Conservation (phyloP, 2,888 invertebrate species). For the Caenorhabditis plicata region DNA sequence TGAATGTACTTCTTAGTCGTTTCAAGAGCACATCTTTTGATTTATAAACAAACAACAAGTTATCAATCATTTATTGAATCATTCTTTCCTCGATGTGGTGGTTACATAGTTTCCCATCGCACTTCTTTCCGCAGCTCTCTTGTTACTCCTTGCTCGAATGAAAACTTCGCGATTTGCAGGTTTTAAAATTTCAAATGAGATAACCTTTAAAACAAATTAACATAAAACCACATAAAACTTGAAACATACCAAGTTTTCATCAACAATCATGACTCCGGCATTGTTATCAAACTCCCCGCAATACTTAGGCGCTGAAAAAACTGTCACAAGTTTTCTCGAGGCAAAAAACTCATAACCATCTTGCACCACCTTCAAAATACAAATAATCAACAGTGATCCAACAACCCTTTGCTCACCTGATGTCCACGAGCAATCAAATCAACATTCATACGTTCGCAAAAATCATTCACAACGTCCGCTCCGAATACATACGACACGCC, state of each 20-base stretch:
- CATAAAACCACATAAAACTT: too few species aligned
- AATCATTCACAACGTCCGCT: conserved; percentile 39
- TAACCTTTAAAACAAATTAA: too few species aligned
- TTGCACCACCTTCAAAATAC: conserved; percentile 29
- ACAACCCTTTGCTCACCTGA: conserved; percentile 8
- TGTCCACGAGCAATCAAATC: conserved; percentile 47
- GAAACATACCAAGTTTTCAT: conserved; percentile 23
- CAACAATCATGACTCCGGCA: conserved; percentile 42
- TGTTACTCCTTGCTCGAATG: conserved; percentile 7
- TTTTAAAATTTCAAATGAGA: conserved; percentile 29
- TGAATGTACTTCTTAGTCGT: too few species aligned
- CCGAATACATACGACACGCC: conserved; percentile 48
- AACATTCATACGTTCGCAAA: conserved; percentile 44
- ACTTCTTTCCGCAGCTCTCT: not conserved
- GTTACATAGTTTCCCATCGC: not conserved
- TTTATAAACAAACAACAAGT: too few species aligned
- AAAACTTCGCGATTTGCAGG: conserved; percentile 10
- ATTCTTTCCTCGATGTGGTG: too few species aligned
- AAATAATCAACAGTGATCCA: not conserved
- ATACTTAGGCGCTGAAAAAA: conserved; percentile 44
- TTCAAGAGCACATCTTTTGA: too few species aligned
- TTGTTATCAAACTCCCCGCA: conserved; percentile 50
- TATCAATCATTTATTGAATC: too few species aligned
- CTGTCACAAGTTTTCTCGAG: conserved; percentile 27
- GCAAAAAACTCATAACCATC: conserved; percentile 43